A percentile compares a stretch with the other conserved stretches of the same genome.
These are phyloP conservation scores for Danaus chrysippus DNA, from an alignment of 2,888 invertebrate genomes.

Conservation along the genomic window DNA sequence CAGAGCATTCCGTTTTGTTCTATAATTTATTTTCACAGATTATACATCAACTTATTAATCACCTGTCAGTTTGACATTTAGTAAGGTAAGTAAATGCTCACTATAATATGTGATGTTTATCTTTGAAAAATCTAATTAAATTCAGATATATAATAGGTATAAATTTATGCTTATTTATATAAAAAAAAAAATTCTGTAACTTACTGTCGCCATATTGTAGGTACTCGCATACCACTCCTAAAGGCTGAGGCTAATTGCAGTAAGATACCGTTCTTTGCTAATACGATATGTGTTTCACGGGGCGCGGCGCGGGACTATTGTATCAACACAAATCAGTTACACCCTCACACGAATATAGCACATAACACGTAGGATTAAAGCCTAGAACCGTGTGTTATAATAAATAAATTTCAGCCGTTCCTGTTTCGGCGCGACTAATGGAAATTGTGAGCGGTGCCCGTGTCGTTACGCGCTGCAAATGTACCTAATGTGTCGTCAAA, in stretches of 20 bases:
- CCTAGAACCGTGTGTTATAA: constrained; percentile 41
- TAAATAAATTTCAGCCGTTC: constrained; percentile 57
- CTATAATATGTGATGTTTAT: no score
- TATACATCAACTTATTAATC: no score
- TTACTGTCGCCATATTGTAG: no score
- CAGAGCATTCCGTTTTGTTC: constrained; percentile 27
- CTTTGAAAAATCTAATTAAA: no score
- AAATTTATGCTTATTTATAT: no score
- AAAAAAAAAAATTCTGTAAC: no score
- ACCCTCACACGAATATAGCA: constrained; percentile 34
- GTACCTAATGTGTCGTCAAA: constrained; percentile 78
- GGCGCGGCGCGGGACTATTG: constrained; percentile 52
- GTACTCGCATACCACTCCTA: constrained; percentile 51
- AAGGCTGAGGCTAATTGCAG: constrained; percentile 74
- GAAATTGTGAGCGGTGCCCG: constrained; percentile 77
- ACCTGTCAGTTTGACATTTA: no score
- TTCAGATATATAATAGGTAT: no score
- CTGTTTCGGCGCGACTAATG: constrained; percentile 59
- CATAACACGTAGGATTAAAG: constrained; percentile 41
- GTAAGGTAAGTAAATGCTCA: no score
- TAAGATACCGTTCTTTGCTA: constrained; percentile 76
- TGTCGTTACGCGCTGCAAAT: constrained; percentile 76
- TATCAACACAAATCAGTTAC: constrained; percentile 46
- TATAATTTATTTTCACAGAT: background rate
- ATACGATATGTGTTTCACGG: constrained; percentile 75